Evolutionary conservation across 2,113 vertebrate species (phyloP), one percentile per base, ranked within the genome.

Genomic region (Malurus cyaneus): DNA sequence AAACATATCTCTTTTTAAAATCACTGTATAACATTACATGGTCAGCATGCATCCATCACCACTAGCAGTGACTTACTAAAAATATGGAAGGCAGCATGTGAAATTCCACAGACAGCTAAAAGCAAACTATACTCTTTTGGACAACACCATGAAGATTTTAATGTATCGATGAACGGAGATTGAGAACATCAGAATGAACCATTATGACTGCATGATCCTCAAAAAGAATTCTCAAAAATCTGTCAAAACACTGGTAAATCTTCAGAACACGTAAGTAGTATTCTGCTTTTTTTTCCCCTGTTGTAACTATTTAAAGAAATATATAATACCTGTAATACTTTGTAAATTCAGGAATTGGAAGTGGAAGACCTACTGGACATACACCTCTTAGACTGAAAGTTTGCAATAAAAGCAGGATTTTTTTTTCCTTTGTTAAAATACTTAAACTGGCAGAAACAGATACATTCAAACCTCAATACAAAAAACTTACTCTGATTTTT

Each of bases 401-500:
- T 42, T 62, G 65, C 23, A 84, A n/a, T 23, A 49, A 6, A 76
- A 83, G 41, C 15, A 16, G 12, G 8, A 15, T 5, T 50, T 39
- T 67, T 9, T 49, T 18, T 59, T 80, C 28, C 26, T 60, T 53
- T 72, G 17, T 50, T 84, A 81, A 69, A 93, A 84, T 60, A 67
- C 16, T 54, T 52, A 18, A 29, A 95, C 26, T 47, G 32, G 8
- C 13, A 56, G 15, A 54, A 79, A 81, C 88, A 31, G 29, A 49
- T 23, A 80, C 66, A 94, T 70, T 92, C 62, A 80, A 94, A 95
- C 65, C 41, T 92, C 73, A 88, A 74, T 32, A 79, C 10, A 94
- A 24, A 88, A 64, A 85, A 98, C 99, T 86, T 98, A 99, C 99
- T 98, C 98, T 98, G 94, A 99, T 98, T 98, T 99, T 99, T 77